A percentile compares a stretch with the other conserved stretches of the same genome.
phyloP scores from a whole-genome alignment of 2,888 invertebrate species.

The Isoperla grammatica region DNA sequence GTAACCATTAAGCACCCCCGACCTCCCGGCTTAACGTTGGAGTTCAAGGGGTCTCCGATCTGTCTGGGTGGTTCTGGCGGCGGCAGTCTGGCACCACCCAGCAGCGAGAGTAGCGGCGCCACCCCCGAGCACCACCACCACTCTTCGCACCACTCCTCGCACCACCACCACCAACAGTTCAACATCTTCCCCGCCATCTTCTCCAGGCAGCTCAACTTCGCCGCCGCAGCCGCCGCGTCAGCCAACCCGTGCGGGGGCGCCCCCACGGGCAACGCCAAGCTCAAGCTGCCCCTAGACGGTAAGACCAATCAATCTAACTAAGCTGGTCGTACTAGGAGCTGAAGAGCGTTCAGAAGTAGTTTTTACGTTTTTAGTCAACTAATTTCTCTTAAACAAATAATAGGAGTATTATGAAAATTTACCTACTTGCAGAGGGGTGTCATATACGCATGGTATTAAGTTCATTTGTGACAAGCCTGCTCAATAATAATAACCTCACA shows the following conservation, averaged over 20 bases:
- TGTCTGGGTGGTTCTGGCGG: conserved; percentile 18
- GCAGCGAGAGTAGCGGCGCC: conserved; percentile 43
- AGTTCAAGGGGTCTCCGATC: conserved; percentile 32
- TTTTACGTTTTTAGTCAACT: no score
- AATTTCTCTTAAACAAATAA: no score
- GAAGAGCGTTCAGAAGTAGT: no score
- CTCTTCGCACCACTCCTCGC: conserved; percentile 46
- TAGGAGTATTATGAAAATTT: no score
- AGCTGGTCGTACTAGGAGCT: no score
- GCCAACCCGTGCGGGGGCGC: conserved; percentile 17
- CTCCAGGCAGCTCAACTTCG: conserved; percentile 81
- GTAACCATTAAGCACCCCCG: conserved; percentile 10
- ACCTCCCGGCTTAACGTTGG: conserved; percentile 33
- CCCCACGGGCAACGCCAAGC: conserved; percentile 24
- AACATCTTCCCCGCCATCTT: conserved; percentile 90
- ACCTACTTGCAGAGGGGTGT: no score
- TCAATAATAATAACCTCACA: no score
- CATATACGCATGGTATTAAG: no score
- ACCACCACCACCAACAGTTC: conserved; percentile 64
- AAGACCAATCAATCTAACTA: no score
- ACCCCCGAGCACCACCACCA: conserved; percentile 50
- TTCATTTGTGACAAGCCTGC: no score
- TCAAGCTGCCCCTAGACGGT: conserved; percentile 17
- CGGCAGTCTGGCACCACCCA: conserved; percentile 49
- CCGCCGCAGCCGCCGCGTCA: conserved; percentile 47